A percentile compares a stretch with the other conserved stretches of the same genome.
These are phyloP conservation scores for Rhineura floridana DNA, from an alignment of 2,113 vertebrate genomes.

Conservation along the genomic window DNA sequence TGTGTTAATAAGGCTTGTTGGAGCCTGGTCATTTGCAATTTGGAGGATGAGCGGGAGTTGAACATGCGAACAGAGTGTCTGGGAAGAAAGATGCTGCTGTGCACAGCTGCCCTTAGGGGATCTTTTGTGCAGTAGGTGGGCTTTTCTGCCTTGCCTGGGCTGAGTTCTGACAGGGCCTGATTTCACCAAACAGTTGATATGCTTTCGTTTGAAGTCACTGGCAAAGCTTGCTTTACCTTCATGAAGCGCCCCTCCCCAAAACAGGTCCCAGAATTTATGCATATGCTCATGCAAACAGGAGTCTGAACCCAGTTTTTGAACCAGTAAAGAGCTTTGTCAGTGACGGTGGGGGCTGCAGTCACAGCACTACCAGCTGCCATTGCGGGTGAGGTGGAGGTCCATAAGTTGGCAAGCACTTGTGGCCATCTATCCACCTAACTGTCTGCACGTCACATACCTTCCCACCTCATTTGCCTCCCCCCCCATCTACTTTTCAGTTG, in stretches of 20 bases:
- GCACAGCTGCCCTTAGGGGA: neutral
- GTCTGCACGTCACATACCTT: neutral
- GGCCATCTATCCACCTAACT: neutral
- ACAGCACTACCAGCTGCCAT: neutral
- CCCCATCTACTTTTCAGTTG: neutral
- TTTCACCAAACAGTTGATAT: neutral
- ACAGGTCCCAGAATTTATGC: neutral
- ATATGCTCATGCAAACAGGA: neutral
- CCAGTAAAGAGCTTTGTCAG: neutral
- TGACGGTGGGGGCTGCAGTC: neutral
- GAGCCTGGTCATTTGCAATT: neutral
- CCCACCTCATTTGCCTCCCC: neutral
- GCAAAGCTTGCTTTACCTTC: neutral
- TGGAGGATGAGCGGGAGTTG: neutral
- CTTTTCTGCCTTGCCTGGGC: neutral
- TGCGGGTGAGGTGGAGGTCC: neutral
- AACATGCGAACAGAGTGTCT: neutral
- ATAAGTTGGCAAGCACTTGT: neutral
- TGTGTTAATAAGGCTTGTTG: conserved; percentile 4
- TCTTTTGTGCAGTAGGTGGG: neutral
- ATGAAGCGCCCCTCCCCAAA: neutral
- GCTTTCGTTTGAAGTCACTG: neutral
- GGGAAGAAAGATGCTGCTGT: neutral
- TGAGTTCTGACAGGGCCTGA: neutral
- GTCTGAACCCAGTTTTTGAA: neutral